These are phyloP conservation scores for Spizaetus ornatus DNA, from an alignment of 2,113 vertebrate species.

Conservation along the genomic window DNA sequence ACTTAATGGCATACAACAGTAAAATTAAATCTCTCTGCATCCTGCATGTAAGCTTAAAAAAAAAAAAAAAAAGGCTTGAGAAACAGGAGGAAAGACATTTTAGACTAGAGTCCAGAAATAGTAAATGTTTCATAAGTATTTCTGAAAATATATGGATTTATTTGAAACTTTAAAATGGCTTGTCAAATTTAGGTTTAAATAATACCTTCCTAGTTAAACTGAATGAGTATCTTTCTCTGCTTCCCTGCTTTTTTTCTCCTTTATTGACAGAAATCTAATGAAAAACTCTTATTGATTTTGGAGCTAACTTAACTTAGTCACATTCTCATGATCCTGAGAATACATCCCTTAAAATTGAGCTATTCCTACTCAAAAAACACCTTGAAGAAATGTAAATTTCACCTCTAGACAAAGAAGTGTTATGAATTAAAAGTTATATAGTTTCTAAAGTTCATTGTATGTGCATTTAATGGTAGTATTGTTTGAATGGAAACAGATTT, in stretches of 20 bases:
- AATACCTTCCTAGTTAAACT: not conserved
- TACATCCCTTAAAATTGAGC: not conserved
- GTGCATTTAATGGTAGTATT: not conserved
- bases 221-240: not conserved
- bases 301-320: not conserved
- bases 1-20: not conserved
- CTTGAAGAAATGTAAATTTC: not conserved
- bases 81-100: not conserved
- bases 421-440: not conserved
- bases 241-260: not conserved
- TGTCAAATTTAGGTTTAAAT: not conserved
- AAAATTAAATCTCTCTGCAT: not conserved
- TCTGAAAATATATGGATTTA: not conserved
- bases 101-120: not conserved
- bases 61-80: not conserved
- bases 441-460: not conserved
- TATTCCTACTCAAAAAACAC: not conserved
- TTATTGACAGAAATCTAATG: not conserved
- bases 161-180: not conserved
- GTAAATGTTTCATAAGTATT: not conserved
- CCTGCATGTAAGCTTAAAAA: not conserved
- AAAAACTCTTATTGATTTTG: not conserved
- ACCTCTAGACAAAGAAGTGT: not conserved
- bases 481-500: not conserved
- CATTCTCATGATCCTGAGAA: not conserved